Base-by-base conservation (phyloP, 2,797 vertebrate species). In the Chelidonichthys spinosus region DNA sequence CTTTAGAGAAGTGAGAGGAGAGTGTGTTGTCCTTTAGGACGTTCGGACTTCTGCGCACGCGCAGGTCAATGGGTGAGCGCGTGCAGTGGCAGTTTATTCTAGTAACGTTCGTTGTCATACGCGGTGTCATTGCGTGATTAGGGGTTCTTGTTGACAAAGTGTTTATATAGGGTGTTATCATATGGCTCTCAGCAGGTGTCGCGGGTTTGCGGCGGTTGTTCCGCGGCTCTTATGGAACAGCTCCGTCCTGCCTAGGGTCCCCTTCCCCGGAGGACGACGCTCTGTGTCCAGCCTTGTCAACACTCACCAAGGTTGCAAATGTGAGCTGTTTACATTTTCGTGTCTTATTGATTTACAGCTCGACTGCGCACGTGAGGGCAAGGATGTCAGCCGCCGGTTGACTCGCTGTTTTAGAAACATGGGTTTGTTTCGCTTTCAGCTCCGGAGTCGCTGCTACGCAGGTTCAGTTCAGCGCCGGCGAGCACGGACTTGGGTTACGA, bases 401-500 rank as follows among this genome's bases (percentile, higher is more conserved):
- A 1, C 55, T 42, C 9, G 5, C 25, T 47, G 39, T 25, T 43
- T 32, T 15, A 10, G 9, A 65, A 36, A 4, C 2, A 13, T 35
- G 2, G 33, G 13, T 15, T 8, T 17, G 42, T 17, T 10, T 11
- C 47, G 33, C 46, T 56, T 60, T 54, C 70, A 75, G 86, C 56
- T 8, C 7, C 83, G 59, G 56, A 69, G 77, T 6, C 52, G 67
- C 66, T 74, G 47, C 60, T 84, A 15, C 86, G 89, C 46, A 66
- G 69, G 52, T 83, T 89, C 77, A 95, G 93, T 49, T 92, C 92
- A 39, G 66, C 76, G 52, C 79, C 88, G 33, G 53, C 53, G 5
- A 70, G 49, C 54, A 85, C 85, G 4, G 72, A 71, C 33, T 86
- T 99, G 62, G 95, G 91, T 17, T 98, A 97, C 35, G 89, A 86